A percentile compares a stretch with the other conserved stretches of the same genome.
phyloP scores from a whole-genome alignment of 2,113 vertebrate species.

The Bombycilla garrulus region DNA sequence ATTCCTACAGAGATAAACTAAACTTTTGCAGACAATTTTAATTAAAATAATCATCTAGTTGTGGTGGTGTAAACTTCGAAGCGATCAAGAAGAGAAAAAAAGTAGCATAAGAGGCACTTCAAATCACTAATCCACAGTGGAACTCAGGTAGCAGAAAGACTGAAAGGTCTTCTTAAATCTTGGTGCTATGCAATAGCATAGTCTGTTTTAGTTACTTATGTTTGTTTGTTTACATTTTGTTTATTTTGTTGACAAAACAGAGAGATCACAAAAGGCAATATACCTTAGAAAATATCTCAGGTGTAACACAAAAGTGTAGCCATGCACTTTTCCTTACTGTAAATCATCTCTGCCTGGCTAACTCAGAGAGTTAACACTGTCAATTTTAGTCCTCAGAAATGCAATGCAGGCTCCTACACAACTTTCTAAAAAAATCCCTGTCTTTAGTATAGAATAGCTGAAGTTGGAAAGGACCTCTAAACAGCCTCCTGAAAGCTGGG shows the following conservation, averaged over 20 bases:
- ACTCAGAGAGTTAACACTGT: not conserved
- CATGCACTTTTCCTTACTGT: not conserved
- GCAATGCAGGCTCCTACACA: not conserved
- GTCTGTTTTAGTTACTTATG: not conserved
- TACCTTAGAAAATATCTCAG: not conserved
- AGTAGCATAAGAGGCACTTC: not conserved
- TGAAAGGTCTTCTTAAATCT: not conserved
- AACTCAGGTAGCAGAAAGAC: not conserved
- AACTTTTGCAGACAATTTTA: not conserved
- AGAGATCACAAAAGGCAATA: not conserved
- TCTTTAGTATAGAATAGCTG: not conserved
- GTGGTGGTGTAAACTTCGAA: not conserved
- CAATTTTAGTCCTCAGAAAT: not conserved
- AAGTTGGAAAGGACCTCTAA: not conserved
- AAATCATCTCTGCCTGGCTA: not conserved
- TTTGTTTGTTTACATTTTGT: not conserved
- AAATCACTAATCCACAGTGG: not conserved
- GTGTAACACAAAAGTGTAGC: not conserved
- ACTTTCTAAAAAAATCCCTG: not conserved
- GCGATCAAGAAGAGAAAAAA: not conserved
- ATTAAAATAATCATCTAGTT: not conserved
- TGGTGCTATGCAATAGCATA: not conserved
- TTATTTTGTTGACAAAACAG: not conserved
- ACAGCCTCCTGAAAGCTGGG: not conserved
- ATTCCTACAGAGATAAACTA: not conserved